Base-by-base conservation (phyloP, 2,113 vertebrate species). In the Hemiprocne comata region DNA sequence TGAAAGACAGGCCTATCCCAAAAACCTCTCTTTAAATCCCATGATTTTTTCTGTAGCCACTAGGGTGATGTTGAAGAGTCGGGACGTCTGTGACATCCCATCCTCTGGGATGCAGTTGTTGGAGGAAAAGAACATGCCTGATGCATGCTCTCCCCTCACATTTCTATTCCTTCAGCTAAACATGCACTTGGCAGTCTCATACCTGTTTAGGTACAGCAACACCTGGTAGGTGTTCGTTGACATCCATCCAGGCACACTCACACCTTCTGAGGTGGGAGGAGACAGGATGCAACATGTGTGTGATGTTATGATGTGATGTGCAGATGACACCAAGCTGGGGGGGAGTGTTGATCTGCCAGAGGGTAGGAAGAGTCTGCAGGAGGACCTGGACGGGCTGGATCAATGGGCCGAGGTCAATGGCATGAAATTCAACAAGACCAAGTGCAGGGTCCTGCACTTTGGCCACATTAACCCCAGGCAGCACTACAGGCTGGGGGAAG, bases 111-210 rank as follows among this genome's bases (percentile, higher is more conserved):
- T 51, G 48, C 33, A 75, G 3, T 46, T 78, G 6, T 0, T 65
- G 60, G 61, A 75, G 28, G 23, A 84, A 76, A 62, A 80, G 42
- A 78, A 46, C 24, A 36, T 58, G 29, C 16, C 57, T 23, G 15
- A 44, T 55, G 28, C 34, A 40, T 11, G 15, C 11, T 79, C 3
- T 89, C 34, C 61, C 19, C 60, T 36, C 42, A 33, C 6, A 2
- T 33, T 26, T 13, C 65, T 91, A 19, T 85, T 92, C 69, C 50
- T 93, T 76, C 71, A 80, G 67, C n/a, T 81, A 38, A 89, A 57
- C 29, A 7, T 11, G 26, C 42, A 36, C 8, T 67, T 3, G 1
- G 8, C 11, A 21, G 7, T 23, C 55, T 75, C 38, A 21, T 54
- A 51, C 13, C 20, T 64, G 34, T 34, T 53, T 60, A 58, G 29